Evolutionary conservation across 2,797 vertebrate species (phyloP).

Genomic region (Characodon lateralis): DNA sequence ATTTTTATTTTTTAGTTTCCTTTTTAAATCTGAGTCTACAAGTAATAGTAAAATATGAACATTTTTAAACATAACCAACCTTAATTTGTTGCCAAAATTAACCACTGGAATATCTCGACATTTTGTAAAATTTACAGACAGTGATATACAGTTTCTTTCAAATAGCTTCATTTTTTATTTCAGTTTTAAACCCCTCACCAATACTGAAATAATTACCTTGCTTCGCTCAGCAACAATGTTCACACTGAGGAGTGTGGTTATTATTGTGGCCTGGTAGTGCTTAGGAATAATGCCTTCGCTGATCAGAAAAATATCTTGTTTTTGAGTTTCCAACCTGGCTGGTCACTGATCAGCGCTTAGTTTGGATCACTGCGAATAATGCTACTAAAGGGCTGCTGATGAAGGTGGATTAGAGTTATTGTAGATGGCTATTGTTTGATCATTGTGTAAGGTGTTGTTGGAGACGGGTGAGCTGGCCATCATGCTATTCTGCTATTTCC

Average conservation of each 20-base stretch:
- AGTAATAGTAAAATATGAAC: neutral
- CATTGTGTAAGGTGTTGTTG: constrained; percentile 5
- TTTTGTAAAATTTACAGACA: neutral
- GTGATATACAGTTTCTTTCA: neutral
- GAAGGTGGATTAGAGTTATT: constrained; percentile 19
- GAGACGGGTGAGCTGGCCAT: constrained; percentile 46
- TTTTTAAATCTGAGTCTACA: neutral
- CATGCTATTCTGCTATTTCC: constrained; percentile 69
- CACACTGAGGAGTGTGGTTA: neutral
- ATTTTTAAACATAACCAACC: neutral
- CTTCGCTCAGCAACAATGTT: neutral
- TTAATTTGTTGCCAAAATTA: neutral
- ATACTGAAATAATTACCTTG: neutral
- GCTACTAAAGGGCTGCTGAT: constrained; percentile 47
- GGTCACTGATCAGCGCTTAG: constrained; percentile 16
- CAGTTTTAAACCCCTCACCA: neutral
- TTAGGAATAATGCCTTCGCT: neutral
- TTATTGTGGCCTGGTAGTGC: neutral
- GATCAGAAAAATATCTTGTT: neutral
- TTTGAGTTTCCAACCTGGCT: neutral
- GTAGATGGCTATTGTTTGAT: constrained; percentile 33
- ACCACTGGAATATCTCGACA: neutral
- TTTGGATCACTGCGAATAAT: constrained; percentile 33
- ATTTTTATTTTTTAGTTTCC: neutral
- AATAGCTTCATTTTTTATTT: neutral